Evolutionary conservation across 2,888 invertebrate genomes (phyloP).

Genomic region (Ischnus inquisitorius): DNA sequence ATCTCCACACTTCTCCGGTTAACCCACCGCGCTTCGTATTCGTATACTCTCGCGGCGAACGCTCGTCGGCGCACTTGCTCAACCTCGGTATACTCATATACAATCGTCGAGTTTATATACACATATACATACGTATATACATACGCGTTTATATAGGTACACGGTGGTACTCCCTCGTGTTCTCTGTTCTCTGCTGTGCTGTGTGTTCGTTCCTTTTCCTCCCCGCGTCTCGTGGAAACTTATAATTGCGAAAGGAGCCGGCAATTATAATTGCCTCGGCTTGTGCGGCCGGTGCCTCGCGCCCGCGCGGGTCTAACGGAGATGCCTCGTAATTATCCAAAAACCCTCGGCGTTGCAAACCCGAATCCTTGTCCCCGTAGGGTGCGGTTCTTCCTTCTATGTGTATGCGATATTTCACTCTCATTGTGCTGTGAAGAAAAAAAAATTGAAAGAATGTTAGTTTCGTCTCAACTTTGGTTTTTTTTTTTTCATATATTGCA

Average conservation of each 20-base stretch:
- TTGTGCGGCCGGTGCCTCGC: constrained; percentile 68
- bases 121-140: constrained; percentile 39
- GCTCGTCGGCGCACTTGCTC: constrained; percentile 59
- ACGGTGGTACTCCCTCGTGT: constrained; percentile 51
- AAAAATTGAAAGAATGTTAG: neutral
- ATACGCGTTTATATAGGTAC: neutral
- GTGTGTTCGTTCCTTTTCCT: constrained; percentile 51
- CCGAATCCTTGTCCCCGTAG: constrained; percentile 44
- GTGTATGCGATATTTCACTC: constrained; percentile 32
- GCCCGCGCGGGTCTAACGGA: constrained; percentile 75
- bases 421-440: constrained; percentile 18
- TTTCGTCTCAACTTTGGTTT: neutral
- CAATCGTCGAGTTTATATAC: constrained; percentile 69
- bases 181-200: constrained; percentile 47
- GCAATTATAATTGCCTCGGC: constrained; percentile 85
- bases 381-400: constrained; percentile 39
- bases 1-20: constrained; percentile 36
- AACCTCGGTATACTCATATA: constrained; percentile 66
- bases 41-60: constrained; percentile 54
- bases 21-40: constrained; percentile 51
- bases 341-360: constrained; percentile 76
- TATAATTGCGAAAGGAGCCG: constrained; percentile 85
- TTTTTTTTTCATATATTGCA: neutral
- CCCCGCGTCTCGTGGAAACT: constrained; percentile 83
- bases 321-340: constrained; percentile 84